A percentile compares a stretch with the other conserved stretches of the same genome.
Evolutionary conservation across 1,140 invertebrate species (phyloP).

Genomic region (Bicyclus anynana): DNA sequence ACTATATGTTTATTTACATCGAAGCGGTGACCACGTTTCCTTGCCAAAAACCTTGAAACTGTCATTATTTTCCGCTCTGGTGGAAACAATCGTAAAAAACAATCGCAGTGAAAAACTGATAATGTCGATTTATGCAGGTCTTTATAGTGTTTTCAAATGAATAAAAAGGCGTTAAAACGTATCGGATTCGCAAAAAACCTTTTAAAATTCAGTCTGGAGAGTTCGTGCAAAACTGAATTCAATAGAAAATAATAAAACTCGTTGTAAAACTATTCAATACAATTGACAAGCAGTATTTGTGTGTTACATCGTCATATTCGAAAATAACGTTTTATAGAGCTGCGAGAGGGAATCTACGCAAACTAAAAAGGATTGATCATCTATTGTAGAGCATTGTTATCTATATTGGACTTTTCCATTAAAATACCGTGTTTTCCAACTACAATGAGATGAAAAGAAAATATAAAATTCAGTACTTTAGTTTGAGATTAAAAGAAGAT

Average conservation of each 20-base stretch:
- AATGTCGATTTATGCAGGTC: not conserved
- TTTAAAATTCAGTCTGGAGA: not conserved
- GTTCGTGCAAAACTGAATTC: not conserved
- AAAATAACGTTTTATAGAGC: no score
- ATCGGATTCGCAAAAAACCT: not conserved
- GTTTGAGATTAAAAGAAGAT: no score
- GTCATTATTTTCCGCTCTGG: conserved; percentile 16
- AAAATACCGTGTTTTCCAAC: no score
- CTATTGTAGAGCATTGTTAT: no score
- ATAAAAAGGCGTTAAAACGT: not conserved
- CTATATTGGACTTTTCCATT: no score
- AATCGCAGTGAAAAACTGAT: conserved; percentile 3
- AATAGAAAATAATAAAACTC: not conserved
- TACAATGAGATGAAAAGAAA: no score
- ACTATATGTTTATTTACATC: conserved; percentile 28
- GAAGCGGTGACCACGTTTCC: conserved; percentile 18
- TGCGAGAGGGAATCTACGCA: no score
- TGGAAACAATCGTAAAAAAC: conserved; percentile 14
- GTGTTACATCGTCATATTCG: no score
- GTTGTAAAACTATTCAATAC: no score
- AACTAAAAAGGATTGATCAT: no score
- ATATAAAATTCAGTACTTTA: no score
- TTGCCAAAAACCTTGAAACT: conserved; percentile 30
- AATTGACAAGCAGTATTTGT: no score
- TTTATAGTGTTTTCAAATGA: not conserved